These are phyloP conservation scores for Caenorhabditis imperialis DNA, from an alignment of 2,888 invertebrate species.

Conservation along the genomic window DNA sequence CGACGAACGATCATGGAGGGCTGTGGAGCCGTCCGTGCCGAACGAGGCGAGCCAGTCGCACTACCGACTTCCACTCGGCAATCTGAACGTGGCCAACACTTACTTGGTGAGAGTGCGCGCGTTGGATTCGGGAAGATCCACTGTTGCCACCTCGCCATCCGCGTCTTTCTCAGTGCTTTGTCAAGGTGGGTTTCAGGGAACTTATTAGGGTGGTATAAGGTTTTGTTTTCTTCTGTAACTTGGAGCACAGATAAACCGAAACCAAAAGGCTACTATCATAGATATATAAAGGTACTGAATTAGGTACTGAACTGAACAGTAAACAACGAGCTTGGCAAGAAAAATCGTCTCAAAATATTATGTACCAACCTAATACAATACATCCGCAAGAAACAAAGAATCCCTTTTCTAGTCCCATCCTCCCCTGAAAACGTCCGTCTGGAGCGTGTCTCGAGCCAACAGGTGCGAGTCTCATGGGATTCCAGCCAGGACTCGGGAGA, in stretches of 20 bases:
- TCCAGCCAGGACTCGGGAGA: constrained; percentile 65
- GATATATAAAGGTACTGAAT: too few species aligned
- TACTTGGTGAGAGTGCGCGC: constrained; percentile 71
- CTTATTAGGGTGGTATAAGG: background rate
- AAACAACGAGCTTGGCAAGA: too few species aligned
- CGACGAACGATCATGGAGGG: constrained; percentile 63
- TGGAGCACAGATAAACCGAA: too few species aligned
- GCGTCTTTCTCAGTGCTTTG: constrained; percentile 69
- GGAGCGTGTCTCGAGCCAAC: constrained; percentile 62
- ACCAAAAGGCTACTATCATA: too few species aligned
- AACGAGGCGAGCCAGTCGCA: constrained; percentile 58
- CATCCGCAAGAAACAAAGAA: too few species aligned
- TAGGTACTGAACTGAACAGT: too few species aligned
- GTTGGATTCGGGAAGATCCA: constrained; percentile 56
- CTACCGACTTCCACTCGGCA: constrained; percentile 55
- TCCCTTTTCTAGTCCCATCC: constrained; percentile 55
- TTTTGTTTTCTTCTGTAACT: background rate
- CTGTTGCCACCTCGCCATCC: constrained; percentile 67
- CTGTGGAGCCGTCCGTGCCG: constrained; percentile 48
- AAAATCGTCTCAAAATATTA: too few species aligned
- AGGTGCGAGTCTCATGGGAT: constrained; percentile 61
- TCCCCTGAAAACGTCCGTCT: constrained; percentile 67
- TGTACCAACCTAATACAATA: too few species aligned
- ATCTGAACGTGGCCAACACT: constrained; percentile 59
- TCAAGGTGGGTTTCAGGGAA: constrained; percentile 56